Evolutionary conservation across 1,140 invertebrate species (phyloP).

Genomic region (Goniozus legneri): DNA sequence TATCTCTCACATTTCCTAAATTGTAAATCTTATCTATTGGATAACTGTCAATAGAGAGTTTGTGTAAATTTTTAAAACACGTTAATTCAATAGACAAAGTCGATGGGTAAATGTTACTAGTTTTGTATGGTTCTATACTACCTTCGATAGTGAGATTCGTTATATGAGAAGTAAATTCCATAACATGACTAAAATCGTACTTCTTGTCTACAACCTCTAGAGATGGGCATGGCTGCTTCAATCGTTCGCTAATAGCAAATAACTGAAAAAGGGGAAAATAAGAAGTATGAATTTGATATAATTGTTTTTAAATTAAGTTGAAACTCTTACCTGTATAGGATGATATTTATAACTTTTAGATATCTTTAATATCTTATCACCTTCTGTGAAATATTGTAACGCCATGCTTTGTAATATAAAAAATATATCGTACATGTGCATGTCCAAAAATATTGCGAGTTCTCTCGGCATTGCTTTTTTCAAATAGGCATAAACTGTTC

Average conservation of each 20-base stretch:
- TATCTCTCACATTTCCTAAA: conserved; percentile 67
- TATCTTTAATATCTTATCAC: conserved; percentile 62
- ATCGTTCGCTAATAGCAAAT: conserved; percentile 80
- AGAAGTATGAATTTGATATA: neutral
- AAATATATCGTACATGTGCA: conserved; percentile 79
- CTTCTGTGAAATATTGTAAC: conserved; percentile 66
- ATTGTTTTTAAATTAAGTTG: conserved; percentile 1
- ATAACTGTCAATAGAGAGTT: conserved; percentile 61
- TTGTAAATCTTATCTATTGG: conserved; percentile 65
- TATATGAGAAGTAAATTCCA: conserved; percentile 83
- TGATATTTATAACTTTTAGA: conserved; percentile 64
- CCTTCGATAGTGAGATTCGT: conserved; percentile 67
- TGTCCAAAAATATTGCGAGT: conserved; percentile 74
- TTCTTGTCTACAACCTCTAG: conserved; percentile 65
- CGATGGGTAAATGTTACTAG: conserved; percentile 81
- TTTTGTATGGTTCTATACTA: conserved; percentile 61
- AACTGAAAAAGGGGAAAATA: conserved; percentile 60
- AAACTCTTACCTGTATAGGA: conserved; percentile 72
- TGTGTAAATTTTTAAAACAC: conserved; percentile 71
- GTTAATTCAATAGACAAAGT: conserved; percentile 76
- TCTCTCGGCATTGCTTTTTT: conserved; percentile 71
- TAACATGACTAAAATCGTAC: conserved; percentile 83
- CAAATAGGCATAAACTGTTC: conserved; percentile 70
- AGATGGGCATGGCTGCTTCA: conserved; percentile 80
- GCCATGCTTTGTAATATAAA: conserved; percentile 78